A percentile compares a stretch with the other conserved stretches of the same genome.
These are phyloP conservation scores for Ceyx erithaca DNA, from an alignment of 2,797 vertebrate genomes.

Conservation along the genomic window DNA sequence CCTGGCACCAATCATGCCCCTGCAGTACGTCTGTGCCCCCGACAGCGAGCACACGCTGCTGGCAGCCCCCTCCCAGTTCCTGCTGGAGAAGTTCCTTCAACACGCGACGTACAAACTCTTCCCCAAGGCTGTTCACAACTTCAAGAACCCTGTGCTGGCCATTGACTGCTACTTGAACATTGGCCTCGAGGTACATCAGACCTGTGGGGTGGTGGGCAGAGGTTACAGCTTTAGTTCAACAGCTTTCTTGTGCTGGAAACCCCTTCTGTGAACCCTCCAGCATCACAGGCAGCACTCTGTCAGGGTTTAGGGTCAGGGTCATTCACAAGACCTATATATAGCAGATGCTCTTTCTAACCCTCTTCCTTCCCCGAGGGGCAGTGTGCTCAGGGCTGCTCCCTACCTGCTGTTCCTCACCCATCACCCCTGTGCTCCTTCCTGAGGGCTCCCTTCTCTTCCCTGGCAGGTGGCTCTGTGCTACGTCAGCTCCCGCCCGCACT, in stretches of 20 bases:
- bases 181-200: constrained; percentile 86
- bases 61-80: constrained; percentile 93
- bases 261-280: background rate
- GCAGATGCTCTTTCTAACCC: too few relatives aligned
- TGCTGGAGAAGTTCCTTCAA: constrained; percentile 96
- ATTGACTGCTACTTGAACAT: constrained; percentile 98
- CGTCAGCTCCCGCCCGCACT: constrained; percentile 96
- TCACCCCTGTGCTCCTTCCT: too few relatives aligned
- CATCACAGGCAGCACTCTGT: background rate
- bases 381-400: background rate
- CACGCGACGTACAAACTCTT: constrained; percentile 92
- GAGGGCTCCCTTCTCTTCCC: background rate
- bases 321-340: too few relatives aligned
- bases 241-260: background rate
- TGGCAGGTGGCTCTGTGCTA: constrained; percentile 92
- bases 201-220: too few relatives aligned
- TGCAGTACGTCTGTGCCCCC: constrained; percentile 94
- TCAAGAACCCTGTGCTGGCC: constrained; percentile 90
- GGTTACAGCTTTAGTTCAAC: background rate
- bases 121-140: constrained; percentile 90
- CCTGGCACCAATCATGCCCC: constrained; percentile 83
- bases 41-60: constrained; percentile 96
- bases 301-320: too few relatives aligned
- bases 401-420: background rate
- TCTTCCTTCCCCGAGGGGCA: too few relatives aligned